A percentile compares a stretch with the other conserved stretches of the same genome.
These are phyloP conservation scores for Balanococcus diminutus DNA, from an alignment of 2,888 invertebrate genomes.

Conservation along the genomic window DNA sequence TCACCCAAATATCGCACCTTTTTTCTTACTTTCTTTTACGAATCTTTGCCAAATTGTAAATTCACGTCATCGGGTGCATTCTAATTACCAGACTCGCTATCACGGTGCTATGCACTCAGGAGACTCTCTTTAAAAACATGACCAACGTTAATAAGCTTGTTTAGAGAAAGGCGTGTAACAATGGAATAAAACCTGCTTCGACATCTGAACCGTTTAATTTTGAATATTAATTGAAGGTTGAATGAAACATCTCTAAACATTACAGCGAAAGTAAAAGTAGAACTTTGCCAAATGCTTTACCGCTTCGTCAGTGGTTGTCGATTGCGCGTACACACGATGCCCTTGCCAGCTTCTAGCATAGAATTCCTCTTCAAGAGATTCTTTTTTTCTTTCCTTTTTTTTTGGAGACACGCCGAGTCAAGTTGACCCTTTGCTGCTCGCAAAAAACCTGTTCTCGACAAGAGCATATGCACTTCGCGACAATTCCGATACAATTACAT, in stretches of 20 bases:
- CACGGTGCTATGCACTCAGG: neutral
- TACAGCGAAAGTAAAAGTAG: slow-evolving; percentile 15
- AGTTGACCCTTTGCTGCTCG: neutral
- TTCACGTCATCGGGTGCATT: neutral
- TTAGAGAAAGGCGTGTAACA: slow-evolving; percentile 25
- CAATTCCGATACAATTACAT: neutral
- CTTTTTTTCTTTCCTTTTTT: neutral
- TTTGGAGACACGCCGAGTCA: neutral
- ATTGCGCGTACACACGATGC: neutral
- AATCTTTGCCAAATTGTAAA: neutral
- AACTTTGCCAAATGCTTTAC: slow-evolving; percentile 20
- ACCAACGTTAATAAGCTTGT: neutral
- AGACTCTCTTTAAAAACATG: neutral
- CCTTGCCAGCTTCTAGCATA: neutral
- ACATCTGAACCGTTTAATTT: slow-evolving; percentile 23
- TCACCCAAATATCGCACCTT: neutral
- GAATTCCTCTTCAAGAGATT: neutral
- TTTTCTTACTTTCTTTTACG: neutral
- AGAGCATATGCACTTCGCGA: slow-evolving; percentile 9
- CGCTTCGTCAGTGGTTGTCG: neutral
- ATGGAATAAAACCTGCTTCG: slow-evolving; percentile 12
- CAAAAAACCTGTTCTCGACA: neutral
- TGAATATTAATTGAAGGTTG: slow-evolving; percentile 31
- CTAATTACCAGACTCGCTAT: neutral
- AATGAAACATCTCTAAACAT: neutral